A percentile compares a stretch with the other conserved stretches of the same genome.
Conservation (phyloP, 2,797 vertebrate species). For the Chromobotia macracanthus region DNA sequence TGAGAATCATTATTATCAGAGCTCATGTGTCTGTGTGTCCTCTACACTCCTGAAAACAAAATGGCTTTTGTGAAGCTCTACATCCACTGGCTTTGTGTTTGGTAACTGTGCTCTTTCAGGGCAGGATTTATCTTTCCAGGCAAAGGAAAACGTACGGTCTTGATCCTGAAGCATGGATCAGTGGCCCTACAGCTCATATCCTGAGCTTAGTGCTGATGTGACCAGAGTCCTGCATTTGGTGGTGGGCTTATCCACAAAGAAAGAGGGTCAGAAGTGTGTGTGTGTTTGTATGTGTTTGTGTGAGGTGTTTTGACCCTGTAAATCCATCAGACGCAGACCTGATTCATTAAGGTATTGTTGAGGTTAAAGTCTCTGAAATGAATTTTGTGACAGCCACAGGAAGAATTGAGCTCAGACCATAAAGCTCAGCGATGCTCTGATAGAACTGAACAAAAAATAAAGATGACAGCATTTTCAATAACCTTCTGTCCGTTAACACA, state of each 20-base stretch:
- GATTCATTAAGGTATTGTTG: constrained; percentile 61
- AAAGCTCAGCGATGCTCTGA: constrained; percentile 25
- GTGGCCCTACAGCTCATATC: constrained; percentile 44
- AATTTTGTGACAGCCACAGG: constrained; percentile 54
- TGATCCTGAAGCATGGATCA: constrained; percentile 45
- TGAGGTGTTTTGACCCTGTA: constrained; percentile 41
- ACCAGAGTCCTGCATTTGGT: constrained; percentile 28
- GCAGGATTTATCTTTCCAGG: constrained; percentile 42
- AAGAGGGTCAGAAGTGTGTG: too few species aligned
- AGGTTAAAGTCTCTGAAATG: constrained; percentile 60
- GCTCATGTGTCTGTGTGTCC: not conserved
- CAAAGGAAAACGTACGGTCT: constrained; percentile 28
- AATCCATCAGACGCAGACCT: constrained; percentile 46
- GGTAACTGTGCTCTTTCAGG: not conserved
- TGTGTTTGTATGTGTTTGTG: constrained; percentile 1
- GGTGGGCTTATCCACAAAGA: constrained; percentile 38
- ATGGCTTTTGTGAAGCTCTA: not conserved
- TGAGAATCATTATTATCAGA: not conserved
- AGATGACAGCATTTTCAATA: constrained; percentile 25
- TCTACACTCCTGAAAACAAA: not conserved
- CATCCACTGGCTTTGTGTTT: not conserved
- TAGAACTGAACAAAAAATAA: constrained; percentile 40
- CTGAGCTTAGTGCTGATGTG: constrained; percentile 37
- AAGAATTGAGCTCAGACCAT: constrained; percentile 24
- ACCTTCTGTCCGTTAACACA: constrained; percentile 51